phyloP scores from a whole-genome alignment of 92 coral and sea anemone genomes.

The Blastomussa wellsi region DNA sequence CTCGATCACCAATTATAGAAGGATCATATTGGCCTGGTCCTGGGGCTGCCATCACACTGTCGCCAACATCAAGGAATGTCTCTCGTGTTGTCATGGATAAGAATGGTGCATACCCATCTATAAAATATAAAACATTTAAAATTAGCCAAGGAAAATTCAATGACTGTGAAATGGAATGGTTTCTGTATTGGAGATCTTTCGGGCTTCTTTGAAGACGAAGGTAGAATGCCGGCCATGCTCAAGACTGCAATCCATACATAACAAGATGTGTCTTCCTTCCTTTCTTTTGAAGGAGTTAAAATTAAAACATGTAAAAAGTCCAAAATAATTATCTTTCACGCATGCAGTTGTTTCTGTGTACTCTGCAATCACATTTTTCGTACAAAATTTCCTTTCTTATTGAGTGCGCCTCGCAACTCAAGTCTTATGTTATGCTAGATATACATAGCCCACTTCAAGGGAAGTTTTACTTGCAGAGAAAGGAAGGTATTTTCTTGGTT shows the following conservation, averaged over 20 bases:
- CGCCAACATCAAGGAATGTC: slow-evolving; percentile 92
- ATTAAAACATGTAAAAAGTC: neutral
- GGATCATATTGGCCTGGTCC: slow-evolving; percentile 98
- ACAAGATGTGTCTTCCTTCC: no score
- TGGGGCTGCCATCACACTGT: slow-evolving; percentile 91
- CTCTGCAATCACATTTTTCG: neutral
- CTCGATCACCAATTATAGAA: slow-evolving; percentile 62
- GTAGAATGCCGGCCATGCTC: no score
- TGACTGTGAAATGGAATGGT: neutral
- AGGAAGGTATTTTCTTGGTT: neutral
- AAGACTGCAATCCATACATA: no score
- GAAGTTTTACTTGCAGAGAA: neutral
- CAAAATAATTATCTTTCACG: no score
- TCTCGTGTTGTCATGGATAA: slow-evolving; percentile 96
- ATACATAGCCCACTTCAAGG: neutral
- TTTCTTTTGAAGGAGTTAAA: slow-evolving; percentile 3
- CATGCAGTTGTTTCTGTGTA: no score
- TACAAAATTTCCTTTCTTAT: neutral
- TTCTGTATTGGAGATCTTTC: neutral
- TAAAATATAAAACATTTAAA: neutral
- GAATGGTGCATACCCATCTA: slow-evolving; percentile 98
- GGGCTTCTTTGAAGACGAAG: no score
- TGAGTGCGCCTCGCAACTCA: no score
- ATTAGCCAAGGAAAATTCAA: neutral
- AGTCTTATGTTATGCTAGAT: neutral